Evolutionary conservation across 2,113 vertebrate species (phyloP), one percentile per base, ranked within the genome.

Genomic region (Lota lota): DNA sequence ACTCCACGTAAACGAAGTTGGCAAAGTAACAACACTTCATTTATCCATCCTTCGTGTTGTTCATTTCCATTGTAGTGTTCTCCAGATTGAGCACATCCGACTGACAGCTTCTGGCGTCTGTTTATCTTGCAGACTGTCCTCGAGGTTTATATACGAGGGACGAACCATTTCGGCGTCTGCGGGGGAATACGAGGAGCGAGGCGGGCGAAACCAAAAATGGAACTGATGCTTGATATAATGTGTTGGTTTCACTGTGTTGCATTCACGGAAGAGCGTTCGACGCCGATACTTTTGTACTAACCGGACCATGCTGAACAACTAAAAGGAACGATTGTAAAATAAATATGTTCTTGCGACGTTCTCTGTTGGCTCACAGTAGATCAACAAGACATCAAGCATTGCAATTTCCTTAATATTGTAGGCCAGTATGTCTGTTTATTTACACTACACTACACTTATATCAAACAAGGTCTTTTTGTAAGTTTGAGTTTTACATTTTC

Each of bases 111-210:
- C 17, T 1, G 14, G 1, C 58, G 62, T 47, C 2, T 64, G 20
- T 16, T 16, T 0, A 0, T 0, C 66, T 0, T 0, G 0, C 67
- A 50, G 22, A 15, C 11, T 68, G 74, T 63, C 69, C 36, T 51
- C 21, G 70, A 20, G 19, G 76, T n/a, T 88, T 94, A 94, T 92
- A 93, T 81, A 80, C 69, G 40, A 64, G 93, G 94, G 69, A 72
- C 70, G 77, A 91, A 94, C 94, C 94, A 95, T 90, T 84, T 63
- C 76, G 71, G 4, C n/a, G 50, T 15, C 63, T 24, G 68, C 59
- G 61, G 81, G 77, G 85, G 72, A 61, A 58, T 17, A 47, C 19
- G 4, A 2, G 40, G 40, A 14, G 40, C 8, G 28, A 33, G 28
- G 50, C 5, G 70, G 82, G 58, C 64, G 60, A 67, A 78, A 85